Conservation (phyloP, 2,113 vertebrate genomes). For the Corydoras maculifer region DNA sequence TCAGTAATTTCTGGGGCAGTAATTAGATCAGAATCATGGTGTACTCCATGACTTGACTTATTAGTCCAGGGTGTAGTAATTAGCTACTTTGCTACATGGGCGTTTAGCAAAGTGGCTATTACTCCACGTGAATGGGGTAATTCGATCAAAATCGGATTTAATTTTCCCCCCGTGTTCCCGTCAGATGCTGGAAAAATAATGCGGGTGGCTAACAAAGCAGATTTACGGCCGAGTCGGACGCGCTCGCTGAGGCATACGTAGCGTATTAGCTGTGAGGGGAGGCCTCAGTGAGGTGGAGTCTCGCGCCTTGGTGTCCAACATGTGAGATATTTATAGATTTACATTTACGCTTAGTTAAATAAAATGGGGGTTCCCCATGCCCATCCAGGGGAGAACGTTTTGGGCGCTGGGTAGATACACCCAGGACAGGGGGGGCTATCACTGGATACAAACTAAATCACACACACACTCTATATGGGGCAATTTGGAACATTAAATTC, state of each 20-base stretch:
- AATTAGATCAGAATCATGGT: no score
- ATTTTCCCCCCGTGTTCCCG: background rate
- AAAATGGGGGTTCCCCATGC: no score
- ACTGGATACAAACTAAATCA: no score
- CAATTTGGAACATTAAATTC: no score
- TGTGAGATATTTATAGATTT: conserved; percentile 29
- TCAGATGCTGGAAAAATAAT: background rate
- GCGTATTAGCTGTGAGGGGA: conserved; percentile 20
- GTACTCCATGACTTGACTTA: background rate
- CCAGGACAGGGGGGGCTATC: no score
- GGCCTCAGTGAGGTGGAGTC: conserved; percentile 8
- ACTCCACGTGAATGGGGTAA: no score
- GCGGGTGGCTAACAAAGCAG: background rate
- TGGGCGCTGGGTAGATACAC: no score
- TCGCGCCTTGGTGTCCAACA: conserved; percentile 6
- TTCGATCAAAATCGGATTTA: background rate
- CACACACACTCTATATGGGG: no score
- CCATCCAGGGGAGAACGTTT: no score
- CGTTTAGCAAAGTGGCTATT: background rate
- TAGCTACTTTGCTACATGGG: background rate
- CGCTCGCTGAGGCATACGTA: background rate
- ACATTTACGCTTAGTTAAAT: no score
- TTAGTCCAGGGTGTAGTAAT: background rate
- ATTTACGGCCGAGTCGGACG: background rate
- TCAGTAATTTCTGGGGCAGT: no score